phyloP scores from a whole-genome alignment of 1,140 invertebrate species.

The Papilio xuthus region DNA sequence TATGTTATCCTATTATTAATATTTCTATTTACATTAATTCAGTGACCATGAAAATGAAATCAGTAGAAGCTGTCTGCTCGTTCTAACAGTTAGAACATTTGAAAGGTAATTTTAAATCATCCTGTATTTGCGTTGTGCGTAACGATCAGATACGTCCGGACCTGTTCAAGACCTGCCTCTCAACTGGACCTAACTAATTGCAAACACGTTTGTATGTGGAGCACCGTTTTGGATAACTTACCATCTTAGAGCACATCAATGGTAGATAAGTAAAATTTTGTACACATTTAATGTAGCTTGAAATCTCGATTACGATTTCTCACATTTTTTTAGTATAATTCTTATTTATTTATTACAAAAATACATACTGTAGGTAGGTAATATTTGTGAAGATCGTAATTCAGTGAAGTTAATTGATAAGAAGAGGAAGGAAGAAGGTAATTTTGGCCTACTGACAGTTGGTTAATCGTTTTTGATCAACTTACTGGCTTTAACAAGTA shows the following conservation, averaged over 20 bases:
- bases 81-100: not conserved
- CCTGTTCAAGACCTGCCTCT: conserved; percentile 35
- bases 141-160: conserved; percentile 38
- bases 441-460: too few species aligned
- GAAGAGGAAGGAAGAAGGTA: too few species aligned
- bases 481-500: too few species aligned
- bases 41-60: conserved; percentile 9
- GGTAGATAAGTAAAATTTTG: not conserved
- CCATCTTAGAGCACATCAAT: not conserved
- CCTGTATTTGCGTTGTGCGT: conserved; percentile 34
- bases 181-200: conserved; percentile 37
- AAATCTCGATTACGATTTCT: not conserved
- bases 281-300: not conserved
- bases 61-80: not conserved
- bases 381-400: too few species aligned
- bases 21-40: not conserved
- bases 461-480: too few species aligned
- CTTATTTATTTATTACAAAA: not conserved
- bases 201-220: conserved; percentile 35
- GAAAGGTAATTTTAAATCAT: conserved; percentile 4
- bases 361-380: too few species aligned
- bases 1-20: not conserved
- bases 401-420: too few species aligned
- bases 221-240: conserved; percentile 31
- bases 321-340: not conserved